Evolutionary conservation across 2,888 invertebrate species (phyloP).

Genomic region (Acleris sparsana): DNA sequence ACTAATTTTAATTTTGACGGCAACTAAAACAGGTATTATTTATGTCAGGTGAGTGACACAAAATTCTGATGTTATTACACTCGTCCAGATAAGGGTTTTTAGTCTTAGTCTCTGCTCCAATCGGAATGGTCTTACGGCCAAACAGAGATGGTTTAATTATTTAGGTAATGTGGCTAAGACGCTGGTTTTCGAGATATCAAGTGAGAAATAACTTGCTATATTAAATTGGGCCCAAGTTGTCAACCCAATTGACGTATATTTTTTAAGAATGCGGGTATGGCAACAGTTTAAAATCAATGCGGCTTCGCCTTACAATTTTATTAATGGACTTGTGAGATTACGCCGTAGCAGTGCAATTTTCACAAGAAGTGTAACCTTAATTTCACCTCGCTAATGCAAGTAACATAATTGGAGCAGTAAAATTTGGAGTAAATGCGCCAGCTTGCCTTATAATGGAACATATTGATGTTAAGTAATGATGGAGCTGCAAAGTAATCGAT

Average conservation of each 20-base stretch:
- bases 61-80: no score
- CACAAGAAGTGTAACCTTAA: slow-evolving; percentile 36
- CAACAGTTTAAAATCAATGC: slow-evolving; percentile 18
- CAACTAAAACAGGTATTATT: no score
- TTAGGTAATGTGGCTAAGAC: no score
- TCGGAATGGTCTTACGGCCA: no score
- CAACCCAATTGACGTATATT: not conserved
- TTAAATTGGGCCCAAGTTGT: not conserved
- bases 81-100: no score
- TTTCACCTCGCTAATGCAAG: slow-evolving; percentile 34
- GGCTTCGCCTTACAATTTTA: slow-evolving; percentile 27
- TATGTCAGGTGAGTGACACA: no score
- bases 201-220: not conserved
- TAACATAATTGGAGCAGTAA: slow-evolving; percentile 36
- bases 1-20: no score
- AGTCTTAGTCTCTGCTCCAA: no score
- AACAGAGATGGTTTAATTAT: no score
- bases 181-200: no score
- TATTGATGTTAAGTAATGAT: slow-evolving; percentile 34
- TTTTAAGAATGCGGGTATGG: not conserved
- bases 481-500: slow-evolving; percentile 32
- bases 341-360: slow-evolving; percentile 27
- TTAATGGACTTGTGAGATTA: slow-evolving; percentile 28
- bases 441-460: slow-evolving; percentile 32
- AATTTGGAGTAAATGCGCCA: slow-evolving; percentile 32